Base-by-base conservation (phyloP, 1,140 invertebrate species). In the Hormaphis cornu region DNA sequence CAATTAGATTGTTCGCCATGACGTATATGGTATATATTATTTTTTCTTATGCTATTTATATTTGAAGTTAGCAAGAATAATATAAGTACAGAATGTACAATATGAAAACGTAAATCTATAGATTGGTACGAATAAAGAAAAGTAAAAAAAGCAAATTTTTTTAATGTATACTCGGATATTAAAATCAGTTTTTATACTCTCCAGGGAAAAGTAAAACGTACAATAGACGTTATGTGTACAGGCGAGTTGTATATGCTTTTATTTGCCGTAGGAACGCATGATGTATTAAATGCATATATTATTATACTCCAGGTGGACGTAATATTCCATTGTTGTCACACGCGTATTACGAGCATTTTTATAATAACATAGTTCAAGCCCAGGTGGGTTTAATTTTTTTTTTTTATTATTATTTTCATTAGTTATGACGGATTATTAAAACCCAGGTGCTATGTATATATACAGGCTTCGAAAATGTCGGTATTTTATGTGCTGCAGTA, bases 301-400 rank as follows among this genome's bases (percentile, higher is more conserved):
- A n/a, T n/a, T 56, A 56, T 33, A 56, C 33, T 58, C 54, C 54
- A 58, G 54, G 54, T 58, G 54, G 33, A 58, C 54, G 35, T 40
- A 24, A 24, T n/a, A n/a, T 37, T 58, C 33, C 24, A 58, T 58
- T 58, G 54, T 58, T 58, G 54, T 58, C 54, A 24, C 35, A 24
- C 35, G 54, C 54, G 24, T 35, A 40, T 58, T 58, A 58, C 18
- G 54, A 58, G 20, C 33, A 40, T 40, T 58, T 58, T 58, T 37
- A 58, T 58, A 58, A 58, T 58, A 58, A 58, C 33, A 40, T 58
- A 58, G 33, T 58, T 58, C 54, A 24, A 58, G 24, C n/a, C 54
- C 54, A 58, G 54, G 33, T 58, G 54, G 54, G 35, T 58, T 40
- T 40, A 58, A 40, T 58, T 58, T 58, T 58, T 44, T 50, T n/a